These are phyloP conservation scores for Trisateles emortualis DNA, from an alignment of 2,888 invertebrate species.

Conservation along the genomic window DNA sequence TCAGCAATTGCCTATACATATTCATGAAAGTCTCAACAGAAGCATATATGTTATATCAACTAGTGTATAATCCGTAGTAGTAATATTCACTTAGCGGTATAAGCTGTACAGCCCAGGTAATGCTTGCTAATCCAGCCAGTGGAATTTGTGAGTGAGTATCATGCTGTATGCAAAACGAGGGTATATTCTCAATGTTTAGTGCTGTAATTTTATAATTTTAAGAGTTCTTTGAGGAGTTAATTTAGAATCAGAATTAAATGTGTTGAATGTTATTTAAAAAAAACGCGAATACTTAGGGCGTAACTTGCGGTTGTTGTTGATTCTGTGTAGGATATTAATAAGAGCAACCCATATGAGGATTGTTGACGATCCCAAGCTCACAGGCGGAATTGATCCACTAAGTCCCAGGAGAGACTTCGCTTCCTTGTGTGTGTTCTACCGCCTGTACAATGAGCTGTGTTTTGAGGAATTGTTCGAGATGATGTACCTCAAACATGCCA, in stretches of 20 bases:
- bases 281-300: too few relatives aligned
- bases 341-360: too few relatives aligned
- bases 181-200: neutral
- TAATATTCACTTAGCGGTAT: neutral
- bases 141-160: constrained; percentile 12
- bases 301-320: too few relatives aligned
- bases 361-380: too few relatives aligned
- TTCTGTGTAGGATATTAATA: too few relatives aligned
- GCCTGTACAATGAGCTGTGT: too few relatives aligned
- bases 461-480: too few relatives aligned
- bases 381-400: too few relatives aligned
- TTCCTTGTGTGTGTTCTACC: too few relatives aligned
- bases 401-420: too few relatives aligned
- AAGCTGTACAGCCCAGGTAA: constrained; percentile 1
- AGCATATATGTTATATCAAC: neutral
- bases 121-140: constrained; percentile 12
- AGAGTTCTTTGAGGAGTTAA: neutral
- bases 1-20: too few relatives aligned
- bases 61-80: neutral
- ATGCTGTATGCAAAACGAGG: neutral
- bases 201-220: neutral
- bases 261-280: neutral
- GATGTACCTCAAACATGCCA: too few relatives aligned
- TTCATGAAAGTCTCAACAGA: neutral
- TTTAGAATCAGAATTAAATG: neutral